Evolutionary conservation across 2,797 vertebrate species (phyloP), one percentile per base, ranked within the genome.

Genomic region (Sparus aurata): DNA sequence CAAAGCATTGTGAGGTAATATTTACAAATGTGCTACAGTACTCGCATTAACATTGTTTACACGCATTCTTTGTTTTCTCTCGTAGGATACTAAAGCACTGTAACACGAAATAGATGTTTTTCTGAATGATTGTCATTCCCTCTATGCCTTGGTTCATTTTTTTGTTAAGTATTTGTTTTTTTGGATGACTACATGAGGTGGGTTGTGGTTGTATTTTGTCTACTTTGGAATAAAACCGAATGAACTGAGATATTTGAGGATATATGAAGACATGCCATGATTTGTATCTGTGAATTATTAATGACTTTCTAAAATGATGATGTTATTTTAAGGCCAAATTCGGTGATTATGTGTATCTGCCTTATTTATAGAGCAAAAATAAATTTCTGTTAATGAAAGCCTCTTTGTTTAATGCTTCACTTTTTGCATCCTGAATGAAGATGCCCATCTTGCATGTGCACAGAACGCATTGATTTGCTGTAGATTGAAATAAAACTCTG

Each of bases 311-410:
- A 45, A 85, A 80, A 68, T 65, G 17, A 54, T 73, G 16, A 54
- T 82, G 50, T 85, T n/a, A 86, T 85, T 89, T 85, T 80, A 90
- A 87, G 83, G 87, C 89, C 90, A 91, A 90, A 91, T 85, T 75
- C 65, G 83, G 69, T 88, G 78, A 88, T 88, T 86, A 72, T 80
- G 52, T 93, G 75, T 84, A 83, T 82, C 84, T 92, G 91, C 89
- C 91, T 93, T 93, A 91, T 93, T 94, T 92, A 91, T 88, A 87
- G 57, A 88, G 84, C 71, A 82, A 85, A 12, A 92, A 87, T 90
- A 89, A 91, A 89, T 79, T 55, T 83, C 57, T 82, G 58, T 82
- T 34, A 46, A 59, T 84, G 23, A 82, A 75, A 71, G 3, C 2
- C 16, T 64, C 80, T 75, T 58, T 60, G 54, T 70, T 45, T 59